A percentile compares a stretch with the other conserved stretches of the same genome.
These are phyloP conservation scores for Lophura nycthemera DNA, from an alignment of 2,113 vertebrate genomes.

Conservation along the genomic window DNA sequence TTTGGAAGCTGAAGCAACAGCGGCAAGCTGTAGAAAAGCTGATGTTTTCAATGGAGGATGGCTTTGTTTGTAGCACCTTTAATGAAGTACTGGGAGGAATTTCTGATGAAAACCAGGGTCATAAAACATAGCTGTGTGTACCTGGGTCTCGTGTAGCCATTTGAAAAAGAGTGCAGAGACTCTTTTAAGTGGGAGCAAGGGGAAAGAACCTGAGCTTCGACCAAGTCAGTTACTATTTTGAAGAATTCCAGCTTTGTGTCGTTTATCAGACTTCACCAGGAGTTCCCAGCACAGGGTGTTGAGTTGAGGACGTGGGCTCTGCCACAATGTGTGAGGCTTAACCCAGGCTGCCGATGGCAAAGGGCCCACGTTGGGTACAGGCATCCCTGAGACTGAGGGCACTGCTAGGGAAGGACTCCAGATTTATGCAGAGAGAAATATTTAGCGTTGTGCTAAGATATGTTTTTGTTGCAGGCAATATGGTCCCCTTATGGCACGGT, in stretches of 20 bases:
- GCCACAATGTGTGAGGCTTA: background rate
- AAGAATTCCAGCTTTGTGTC: accelerated
- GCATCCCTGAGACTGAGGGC: background rate
- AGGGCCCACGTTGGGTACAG: background rate
- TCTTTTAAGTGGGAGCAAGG: background rate
- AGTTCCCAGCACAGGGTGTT: background rate
- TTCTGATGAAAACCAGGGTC: background rate
- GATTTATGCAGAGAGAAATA: constrained; percentile 68
- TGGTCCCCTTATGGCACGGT: constrained; percentile 65
- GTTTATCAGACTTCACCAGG: accelerated
- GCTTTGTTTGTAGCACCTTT: background rate
- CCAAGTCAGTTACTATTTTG: accelerated
- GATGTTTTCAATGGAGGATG: background rate
- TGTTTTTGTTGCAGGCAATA: constrained; percentile 66
- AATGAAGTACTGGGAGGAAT: background rate
- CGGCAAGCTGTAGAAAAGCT: background rate
- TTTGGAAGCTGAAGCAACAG: background rate
- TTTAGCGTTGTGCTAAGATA: constrained; percentile 54
- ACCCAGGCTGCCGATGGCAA: accelerated
- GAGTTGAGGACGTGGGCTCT: accelerated
- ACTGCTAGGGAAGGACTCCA: constrained; percentile 21
- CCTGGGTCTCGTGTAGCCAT: background rate
- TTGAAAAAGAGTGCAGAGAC: background rate
- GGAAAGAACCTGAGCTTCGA: background rate
- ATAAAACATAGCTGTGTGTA: background rate